These are phyloP conservation scores for Drosophila saltans DNA, from an alignment of 1,140 invertebrate species.

Conservation along the genomic window DNA sequence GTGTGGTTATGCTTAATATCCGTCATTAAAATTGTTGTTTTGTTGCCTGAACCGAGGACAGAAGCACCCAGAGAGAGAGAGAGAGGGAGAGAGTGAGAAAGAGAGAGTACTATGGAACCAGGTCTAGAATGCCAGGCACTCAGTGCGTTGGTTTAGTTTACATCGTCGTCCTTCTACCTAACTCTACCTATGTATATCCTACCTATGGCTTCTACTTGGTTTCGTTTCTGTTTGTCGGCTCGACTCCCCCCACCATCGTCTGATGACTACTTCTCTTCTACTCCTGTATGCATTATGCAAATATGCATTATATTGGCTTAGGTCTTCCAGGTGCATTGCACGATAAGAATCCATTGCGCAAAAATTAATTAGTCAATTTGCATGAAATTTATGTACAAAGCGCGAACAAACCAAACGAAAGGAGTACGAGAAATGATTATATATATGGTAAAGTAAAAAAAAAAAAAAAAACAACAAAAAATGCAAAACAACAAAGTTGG, in stretches of 20 bases:
- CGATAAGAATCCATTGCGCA: constrained; percentile 79
- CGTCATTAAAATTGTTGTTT: constrained; percentile 77
- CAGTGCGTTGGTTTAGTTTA: constrained; percentile 17
- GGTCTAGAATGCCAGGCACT: constrained; percentile 2
- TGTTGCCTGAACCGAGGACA: constrained; percentile 25
- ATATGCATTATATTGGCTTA: constrained; percentile 53
- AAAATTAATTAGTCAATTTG: constrained; percentile 81
- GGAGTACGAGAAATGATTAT: background rate
- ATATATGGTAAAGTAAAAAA: background rate
- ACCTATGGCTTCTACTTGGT: background rate
- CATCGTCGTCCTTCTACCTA: background rate
- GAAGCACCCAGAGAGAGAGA: background rate
- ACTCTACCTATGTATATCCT: background rate
- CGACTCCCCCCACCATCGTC: background rate
- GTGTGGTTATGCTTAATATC: constrained; percentile 80
- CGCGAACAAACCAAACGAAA: constrained; percentile 73
- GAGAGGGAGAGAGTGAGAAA: background rate
- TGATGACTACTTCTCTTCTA: constrained; percentile 2
- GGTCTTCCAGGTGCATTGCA: constrained; percentile 54
- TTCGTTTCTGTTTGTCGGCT: background rate
- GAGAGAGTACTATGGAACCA: background rate
- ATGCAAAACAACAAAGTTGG: too few relatives aligned
- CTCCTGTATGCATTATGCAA: constrained; percentile 56
- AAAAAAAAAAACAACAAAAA: background rate
- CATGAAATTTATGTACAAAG: constrained; percentile 81